These are phyloP conservation scores for Rutpela maculata DNA, from an alignment of 2,888 invertebrate genomes.

Conservation along the genomic window DNA sequence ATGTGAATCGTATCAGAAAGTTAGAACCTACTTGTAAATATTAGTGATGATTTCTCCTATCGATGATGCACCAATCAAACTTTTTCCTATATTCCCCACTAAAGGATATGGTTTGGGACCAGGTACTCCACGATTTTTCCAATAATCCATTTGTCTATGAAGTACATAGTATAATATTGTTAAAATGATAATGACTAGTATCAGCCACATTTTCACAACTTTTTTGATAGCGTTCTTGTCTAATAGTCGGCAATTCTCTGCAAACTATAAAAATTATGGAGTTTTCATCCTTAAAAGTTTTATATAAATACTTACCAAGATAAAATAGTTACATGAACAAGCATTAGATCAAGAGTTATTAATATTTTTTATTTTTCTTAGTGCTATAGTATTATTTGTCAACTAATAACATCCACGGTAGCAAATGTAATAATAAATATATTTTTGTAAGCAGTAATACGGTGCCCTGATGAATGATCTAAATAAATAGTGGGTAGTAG, in stretches of 20 bases:
- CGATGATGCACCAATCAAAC: slow-evolving; percentile 54
- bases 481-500: too few species aligned
- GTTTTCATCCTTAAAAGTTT: too few species aligned
- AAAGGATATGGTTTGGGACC: slow-evolving; percentile 56
- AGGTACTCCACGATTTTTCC: slow-evolving; percentile 56
- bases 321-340: too few species aligned
- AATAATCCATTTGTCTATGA: slow-evolving; percentile 44
- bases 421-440: too few species aligned
- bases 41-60: slow-evolving; percentile 47
- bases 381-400: too few species aligned
- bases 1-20: not conserved
- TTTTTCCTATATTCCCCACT: slow-evolving; percentile 61
- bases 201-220: slow-evolving; percentile 40
- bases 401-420: too few species aligned
- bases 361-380: too few species aligned
- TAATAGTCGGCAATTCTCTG: not conserved
- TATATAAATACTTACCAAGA: too few species aligned
- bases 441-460: too few species aligned
- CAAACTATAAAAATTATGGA: too few species aligned
- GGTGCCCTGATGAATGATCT: too few species aligned
- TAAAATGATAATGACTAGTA: slow-evolving; percentile 24
- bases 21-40: slow-evolving; percentile 47
- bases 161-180: slow-evolving; percentile 10
- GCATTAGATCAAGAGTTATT: too few species aligned
- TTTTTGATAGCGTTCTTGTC: not conserved